Evolutionary conservation across 2,797 vertebrate genomes (phyloP).

Genomic region (Cheirogaleus major): DNA sequence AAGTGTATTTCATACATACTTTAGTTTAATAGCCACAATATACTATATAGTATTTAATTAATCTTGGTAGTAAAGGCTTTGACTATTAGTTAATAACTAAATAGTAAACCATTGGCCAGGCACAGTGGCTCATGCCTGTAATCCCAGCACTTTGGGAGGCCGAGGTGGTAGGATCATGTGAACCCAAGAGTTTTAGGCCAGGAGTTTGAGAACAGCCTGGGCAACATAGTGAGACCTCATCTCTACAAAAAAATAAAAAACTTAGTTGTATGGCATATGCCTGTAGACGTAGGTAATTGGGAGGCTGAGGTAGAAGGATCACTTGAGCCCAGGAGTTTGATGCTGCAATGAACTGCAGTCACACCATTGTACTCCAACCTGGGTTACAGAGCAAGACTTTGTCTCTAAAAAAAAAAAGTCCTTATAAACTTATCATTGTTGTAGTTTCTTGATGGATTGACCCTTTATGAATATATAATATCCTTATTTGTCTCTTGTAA

Average conservation of each 20-base stretch:
- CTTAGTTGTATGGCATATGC: no score
- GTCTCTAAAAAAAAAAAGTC: not conserved
- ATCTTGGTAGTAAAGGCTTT: slow-evolving; percentile 11
- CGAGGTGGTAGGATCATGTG: not conserved
- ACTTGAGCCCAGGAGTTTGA: not conserved
- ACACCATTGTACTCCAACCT: not conserved
- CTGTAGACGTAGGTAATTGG: not conserved
- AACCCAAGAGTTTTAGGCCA: not conserved
- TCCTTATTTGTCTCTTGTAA: not conserved
- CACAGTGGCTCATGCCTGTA: not conserved
- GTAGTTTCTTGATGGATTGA: not conserved
- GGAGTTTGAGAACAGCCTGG: no score
- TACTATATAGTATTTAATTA: slow-evolving; percentile 6
- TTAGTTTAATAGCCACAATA: not conserved
- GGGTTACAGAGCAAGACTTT: no score
- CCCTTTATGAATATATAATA: not conserved
- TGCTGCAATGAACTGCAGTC: not conserved
- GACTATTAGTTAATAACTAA: not conserved
- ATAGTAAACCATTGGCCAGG: not conserved
- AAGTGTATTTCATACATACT: not conserved
- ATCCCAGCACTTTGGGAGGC: not conserved
- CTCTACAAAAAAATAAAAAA: not conserved
- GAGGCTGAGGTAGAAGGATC: not conserved
- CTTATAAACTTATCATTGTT: not conserved
- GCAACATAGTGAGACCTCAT: not conserved